A percentile compares a stretch with the other conserved stretches of the same genome.
phyloP scores from a whole-genome alignment of 1,140 invertebrate genomes.

The Monomorium pharaonis region DNA sequence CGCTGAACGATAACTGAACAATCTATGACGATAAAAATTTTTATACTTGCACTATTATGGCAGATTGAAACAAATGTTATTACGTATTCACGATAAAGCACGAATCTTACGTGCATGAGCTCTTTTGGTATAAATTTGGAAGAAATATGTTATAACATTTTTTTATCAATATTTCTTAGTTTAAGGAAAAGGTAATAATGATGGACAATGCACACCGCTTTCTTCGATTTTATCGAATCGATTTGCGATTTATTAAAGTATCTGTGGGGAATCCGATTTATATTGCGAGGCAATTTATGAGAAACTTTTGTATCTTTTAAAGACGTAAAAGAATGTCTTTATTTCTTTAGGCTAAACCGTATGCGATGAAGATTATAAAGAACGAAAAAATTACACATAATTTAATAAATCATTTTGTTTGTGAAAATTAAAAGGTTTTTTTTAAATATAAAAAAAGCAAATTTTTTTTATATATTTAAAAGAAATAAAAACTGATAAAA shows the following conservation, averaged over 20 bases:
- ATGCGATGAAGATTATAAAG: background rate
- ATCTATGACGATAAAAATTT: background rate
- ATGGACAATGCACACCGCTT: background rate
- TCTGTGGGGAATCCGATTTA: background rate
- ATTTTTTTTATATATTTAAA: background rate
- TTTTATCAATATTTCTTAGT: background rate
- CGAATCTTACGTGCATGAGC: background rate
- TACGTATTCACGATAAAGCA: constrained; percentile 60
- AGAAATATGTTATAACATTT: background rate
- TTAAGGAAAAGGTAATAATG: background rate
- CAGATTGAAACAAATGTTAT: constrained; percentile 4
- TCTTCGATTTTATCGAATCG: background rate
- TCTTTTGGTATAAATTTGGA: constrained; percentile 20
- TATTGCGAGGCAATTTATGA: background rate
- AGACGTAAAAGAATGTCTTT: background rate
- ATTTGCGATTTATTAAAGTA: background rate
- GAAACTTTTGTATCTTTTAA: background rate
- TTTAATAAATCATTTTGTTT: background rate
- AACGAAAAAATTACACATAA: background rate
- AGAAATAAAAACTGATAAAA: background rate
- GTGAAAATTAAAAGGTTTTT: background rate
- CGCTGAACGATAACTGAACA: background rate
- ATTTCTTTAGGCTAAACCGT: background rate
- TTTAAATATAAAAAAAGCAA: background rate
- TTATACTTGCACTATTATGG: background rate